A percentile compares a stretch with the other conserved stretches of the same genome.
These are phyloP conservation scores for Odontamblyopus rebecca DNA, from an alignment of 2,797 vertebrate genomes.

Conservation along the genomic window DNA sequence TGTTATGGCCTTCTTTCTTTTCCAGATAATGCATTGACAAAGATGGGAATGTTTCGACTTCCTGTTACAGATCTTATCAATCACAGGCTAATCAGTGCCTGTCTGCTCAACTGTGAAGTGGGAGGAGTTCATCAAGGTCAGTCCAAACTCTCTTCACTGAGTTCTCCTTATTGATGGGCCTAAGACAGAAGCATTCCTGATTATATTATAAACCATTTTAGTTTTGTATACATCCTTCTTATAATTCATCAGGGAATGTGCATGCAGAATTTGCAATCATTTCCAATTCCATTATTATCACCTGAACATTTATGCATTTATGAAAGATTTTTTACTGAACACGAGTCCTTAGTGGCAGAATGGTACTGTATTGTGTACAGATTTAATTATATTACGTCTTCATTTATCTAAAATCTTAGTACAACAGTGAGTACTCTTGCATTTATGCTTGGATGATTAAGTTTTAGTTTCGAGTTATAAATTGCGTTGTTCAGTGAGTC, in stretches of 20 bases:
- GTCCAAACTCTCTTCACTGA: slow-evolving; percentile 9
- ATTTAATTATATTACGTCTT: too few species aligned
- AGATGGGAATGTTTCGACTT: background rate
- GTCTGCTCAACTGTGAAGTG: slow-evolving; percentile 6
- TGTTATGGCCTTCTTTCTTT: background rate
- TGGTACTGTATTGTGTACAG: background rate
- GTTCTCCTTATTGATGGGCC: background rate
- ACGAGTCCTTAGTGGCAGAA: background rate
- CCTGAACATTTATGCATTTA: background rate
- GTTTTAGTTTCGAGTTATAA: background rate
- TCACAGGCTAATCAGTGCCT: slow-evolving; percentile 1
- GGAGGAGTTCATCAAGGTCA: slow-evolving; percentile 3
- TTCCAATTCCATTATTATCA: background rate
- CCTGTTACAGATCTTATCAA: background rate
- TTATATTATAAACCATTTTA: background rate
- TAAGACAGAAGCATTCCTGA: background rate
- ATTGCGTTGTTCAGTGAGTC: background rate
- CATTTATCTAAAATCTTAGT: too few species aligned
- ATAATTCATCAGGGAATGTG: background rate
- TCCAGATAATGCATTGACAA: background rate
- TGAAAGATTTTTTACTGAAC: background rate
- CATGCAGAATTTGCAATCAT: background rate
- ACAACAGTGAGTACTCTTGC: background rate
- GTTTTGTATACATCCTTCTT: background rate
- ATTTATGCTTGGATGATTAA: background rate